Evolutionary conservation across 2,113 vertebrate genomes (phyloP).

Genomic region (Nansenia antarctica): DNA sequence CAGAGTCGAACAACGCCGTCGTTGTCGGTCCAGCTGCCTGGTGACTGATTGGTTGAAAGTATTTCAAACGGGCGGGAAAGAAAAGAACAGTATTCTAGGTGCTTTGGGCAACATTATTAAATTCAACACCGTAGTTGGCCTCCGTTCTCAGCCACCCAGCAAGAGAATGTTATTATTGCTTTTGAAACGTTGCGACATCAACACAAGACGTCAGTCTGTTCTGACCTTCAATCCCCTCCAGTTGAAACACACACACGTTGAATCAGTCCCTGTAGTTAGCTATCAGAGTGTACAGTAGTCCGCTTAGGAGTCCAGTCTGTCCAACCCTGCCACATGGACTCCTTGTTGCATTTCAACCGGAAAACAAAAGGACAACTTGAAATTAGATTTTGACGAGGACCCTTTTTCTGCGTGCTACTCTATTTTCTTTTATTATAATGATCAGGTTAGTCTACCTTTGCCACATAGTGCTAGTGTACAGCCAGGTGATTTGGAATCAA

Average conservation of each 20-base stretch:
- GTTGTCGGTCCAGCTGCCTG: conserved; percentile 43
- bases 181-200: not conserved
- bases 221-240: conserved; percentile 21
- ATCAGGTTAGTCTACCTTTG: too few species aligned
- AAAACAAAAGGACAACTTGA: not conserved
- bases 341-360: conserved; percentile 4
- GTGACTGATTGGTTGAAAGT: conserved; percentile 27
- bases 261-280: not conserved
- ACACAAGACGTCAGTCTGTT: conserved; percentile 45
- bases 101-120: not conserved
- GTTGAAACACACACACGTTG: conserved; percentile 23
- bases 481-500: too few species aligned
- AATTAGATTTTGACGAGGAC: too few species aligned
- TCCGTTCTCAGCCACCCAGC: not conserved
- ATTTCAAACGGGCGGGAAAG: not conserved
- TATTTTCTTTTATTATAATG: not conserved
- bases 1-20: not conserved
- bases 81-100: not conserved
- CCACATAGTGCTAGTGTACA: too few species aligned
- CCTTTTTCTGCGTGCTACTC: not conserved
- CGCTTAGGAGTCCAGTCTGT: too few species aligned
- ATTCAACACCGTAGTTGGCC: not conserved
- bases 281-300: too few species aligned
- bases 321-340: not conserved
- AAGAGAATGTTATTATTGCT: not conserved